Base-by-base conservation (phyloP, 2,888 invertebrate species). In the Cantharis rustica region DNA sequence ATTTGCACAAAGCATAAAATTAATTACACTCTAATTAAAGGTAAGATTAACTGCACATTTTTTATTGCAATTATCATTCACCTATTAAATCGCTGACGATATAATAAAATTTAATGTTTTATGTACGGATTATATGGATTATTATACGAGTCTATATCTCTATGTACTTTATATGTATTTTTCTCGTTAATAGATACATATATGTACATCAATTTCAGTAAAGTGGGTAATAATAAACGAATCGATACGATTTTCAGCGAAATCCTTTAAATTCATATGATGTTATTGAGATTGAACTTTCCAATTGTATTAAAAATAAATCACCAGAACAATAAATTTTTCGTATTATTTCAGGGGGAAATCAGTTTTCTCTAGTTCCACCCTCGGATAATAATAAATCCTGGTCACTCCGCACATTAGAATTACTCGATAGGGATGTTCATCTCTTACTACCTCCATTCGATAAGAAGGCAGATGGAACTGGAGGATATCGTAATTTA, bases 1-100 rank as follows among this genome's bases (percentile, higher is more conserved):
- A 85, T 91, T 70, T 92, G 92, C 79, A 88, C 89, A 0, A 86
- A 88, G 71, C 89, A 88, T 80, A 87, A 87, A 66, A 85, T 91
- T 31, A 88, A 86, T 75, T 92, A 92, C 83, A 85, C 87, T 63
- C 81, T 89, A 16, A 82, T 87, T 20, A 88, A 88, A 82, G 89
- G 90, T 89, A 84, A 85, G 85, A 61, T 66, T 31, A 13, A 31
- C 31, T 13, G 11, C 13, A 31, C 9, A 31, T 27, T 31, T 31
- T 31, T n/a, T 4, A 31, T 31, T 13, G 1, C 31, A 13, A 31
- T 10, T 27, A 47, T n/a, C 2, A 47, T 47, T 47, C 5, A 47
- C n/a, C 13, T n/a, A 31, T 31, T 31, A 31, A 31, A 31, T n/a
- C 47, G 47, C n/a, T n/a, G 7, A n/a, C 47, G 47, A n/a, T 47